Percentiles rank a stretch among this genome's conserved stretches.
These are phyloP conservation scores for Ceratothoa steindachneri DNA, from an alignment of 2,888 invertebrate species.

Conservation along the genomic window DNA sequence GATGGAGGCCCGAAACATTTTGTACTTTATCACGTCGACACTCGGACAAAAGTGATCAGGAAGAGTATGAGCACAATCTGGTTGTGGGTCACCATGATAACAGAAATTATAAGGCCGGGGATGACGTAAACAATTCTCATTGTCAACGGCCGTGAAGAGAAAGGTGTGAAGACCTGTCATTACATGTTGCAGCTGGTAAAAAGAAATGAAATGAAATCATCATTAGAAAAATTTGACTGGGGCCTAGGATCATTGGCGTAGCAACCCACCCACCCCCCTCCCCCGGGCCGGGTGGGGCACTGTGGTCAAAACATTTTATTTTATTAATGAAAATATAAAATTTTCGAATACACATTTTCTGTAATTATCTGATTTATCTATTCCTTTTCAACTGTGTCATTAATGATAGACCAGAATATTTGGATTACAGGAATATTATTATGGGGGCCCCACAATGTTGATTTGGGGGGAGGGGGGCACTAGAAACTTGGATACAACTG, in stretches of 20 bases:
- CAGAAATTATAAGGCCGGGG: constrained; percentile 74
- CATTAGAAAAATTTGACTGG: no score
- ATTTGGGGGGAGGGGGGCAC: no score
- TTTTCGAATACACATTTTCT: no score
- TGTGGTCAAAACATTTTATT: not conserved
- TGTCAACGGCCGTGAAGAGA: constrained; percentile 74
- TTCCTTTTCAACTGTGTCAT: no score
- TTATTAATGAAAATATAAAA: no score
- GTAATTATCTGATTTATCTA: no score
- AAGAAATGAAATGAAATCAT: not conserved
- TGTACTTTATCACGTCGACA: constrained; percentile 82
- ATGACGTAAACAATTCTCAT: constrained; percentile 82
- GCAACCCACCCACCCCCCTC: not conserved
- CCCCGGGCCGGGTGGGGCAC: not conserved
- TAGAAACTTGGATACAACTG: no score
- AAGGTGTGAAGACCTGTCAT: constrained; percentile 85
- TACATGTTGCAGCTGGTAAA: constrained; percentile 69
- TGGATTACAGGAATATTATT: no score
- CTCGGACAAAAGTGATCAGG: constrained; percentile 66
- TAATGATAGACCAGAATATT: no score
- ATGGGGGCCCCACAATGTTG: no score
- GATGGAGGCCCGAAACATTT: constrained; percentile 81
- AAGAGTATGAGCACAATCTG: constrained; percentile 67
- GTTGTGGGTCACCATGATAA: constrained; percentile 70
- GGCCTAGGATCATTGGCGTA: not conserved